These are phyloP conservation scores for Ctenopoma multispine DNA, from an alignment of 2,797 vertebrate species.

Conservation along the genomic window DNA sequence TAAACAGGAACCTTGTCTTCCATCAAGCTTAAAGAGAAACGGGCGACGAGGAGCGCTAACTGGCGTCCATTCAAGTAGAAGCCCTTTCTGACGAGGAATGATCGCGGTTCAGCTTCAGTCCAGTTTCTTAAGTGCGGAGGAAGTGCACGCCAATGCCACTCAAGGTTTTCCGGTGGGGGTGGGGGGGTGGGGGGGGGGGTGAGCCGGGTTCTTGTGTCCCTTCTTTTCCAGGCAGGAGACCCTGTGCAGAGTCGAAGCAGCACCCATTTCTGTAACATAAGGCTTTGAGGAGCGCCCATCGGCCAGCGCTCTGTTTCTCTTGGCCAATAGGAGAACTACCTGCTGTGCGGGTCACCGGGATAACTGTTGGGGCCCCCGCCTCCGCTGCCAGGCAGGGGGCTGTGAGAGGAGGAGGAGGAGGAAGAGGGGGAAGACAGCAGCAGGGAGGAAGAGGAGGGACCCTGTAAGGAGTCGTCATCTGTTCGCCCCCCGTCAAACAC, in stretches of 20 bases:
- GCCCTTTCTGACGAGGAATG: slow-evolving; percentile 80
- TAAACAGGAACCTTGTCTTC: slow-evolving; percentile 39
- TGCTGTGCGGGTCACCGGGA: slow-evolving; percentile 81
- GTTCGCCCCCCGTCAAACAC: slow-evolving; percentile 65
- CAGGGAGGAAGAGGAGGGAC: slow-evolving; percentile 68
- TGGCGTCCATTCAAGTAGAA: slow-evolving; percentile 73
- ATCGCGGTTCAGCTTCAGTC: slow-evolving; percentile 55
- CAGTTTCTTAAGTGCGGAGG: slow-evolving; percentile 65
- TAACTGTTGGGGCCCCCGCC: slow-evolving; percentile 62
- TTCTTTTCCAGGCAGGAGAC: slow-evolving; percentile 58
- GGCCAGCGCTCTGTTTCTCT: slow-evolving; percentile 19
- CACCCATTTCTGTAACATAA: slow-evolving; percentile 76
- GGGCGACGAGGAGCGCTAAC: slow-evolving; percentile 45
- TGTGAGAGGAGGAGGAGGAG: slow-evolving; percentile 62
- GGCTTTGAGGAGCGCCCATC: slow-evolving; percentile 62
- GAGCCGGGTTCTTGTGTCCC: slow-evolving; percentile 35
- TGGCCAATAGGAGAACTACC: slow-evolving; percentile 73
- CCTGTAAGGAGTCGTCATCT: slow-evolving; percentile 60
- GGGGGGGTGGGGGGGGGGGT: too few relatives aligned
- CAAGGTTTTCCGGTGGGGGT: not conserved
- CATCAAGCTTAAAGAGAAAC: slow-evolving; percentile 37
- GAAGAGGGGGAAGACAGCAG: slow-evolving; percentile 65
- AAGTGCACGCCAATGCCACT: slow-evolving; percentile 61
- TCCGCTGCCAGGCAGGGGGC: slow-evolving; percentile 46
- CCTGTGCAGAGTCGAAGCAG: slow-evolving; percentile 70